Conservation (phyloP, 2,113 vertebrate species). For the Psammodynastes pulverulentus region DNA sequence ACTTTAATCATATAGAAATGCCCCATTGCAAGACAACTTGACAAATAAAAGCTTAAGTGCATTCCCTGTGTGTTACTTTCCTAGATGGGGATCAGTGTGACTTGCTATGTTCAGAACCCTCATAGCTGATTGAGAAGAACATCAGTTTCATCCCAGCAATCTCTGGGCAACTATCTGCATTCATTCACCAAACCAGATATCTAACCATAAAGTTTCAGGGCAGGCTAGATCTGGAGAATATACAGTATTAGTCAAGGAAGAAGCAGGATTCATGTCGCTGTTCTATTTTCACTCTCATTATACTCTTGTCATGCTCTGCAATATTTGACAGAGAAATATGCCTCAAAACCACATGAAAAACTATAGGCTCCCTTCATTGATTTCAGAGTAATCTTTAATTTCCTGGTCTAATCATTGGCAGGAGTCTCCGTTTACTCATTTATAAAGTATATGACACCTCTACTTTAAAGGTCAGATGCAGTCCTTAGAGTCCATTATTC, state of each 20-base stretch:
- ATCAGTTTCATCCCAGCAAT: neutral
- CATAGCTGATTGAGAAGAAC: neutral
- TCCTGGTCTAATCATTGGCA: neutral
- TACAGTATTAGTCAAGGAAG: neutral
- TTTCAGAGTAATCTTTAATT: neutral
- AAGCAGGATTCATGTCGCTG: neutral
- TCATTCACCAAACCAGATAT: neutral
- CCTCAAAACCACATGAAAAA: neutral
- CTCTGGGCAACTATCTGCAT: neutral
- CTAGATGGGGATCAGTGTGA: neutral
- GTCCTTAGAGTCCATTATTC: neutral
- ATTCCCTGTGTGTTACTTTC: neutral
- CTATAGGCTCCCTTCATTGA: neutral
- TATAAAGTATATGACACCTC: neutral
- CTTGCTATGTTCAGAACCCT: neutral
- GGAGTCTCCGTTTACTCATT: neutral
- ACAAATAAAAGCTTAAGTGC: neutral
- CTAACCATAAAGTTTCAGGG: neutral
- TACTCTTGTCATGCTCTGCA: neutral
- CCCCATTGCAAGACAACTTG: neutral
- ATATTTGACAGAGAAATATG: neutral
- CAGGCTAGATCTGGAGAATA: neutral
- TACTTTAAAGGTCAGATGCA: neutral
- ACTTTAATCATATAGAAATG: neutral
- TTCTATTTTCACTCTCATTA: neutral